Base-by-base conservation (phyloP, 2,113 vertebrate species). In the Balaenoptera acutorostrata region DNA sequence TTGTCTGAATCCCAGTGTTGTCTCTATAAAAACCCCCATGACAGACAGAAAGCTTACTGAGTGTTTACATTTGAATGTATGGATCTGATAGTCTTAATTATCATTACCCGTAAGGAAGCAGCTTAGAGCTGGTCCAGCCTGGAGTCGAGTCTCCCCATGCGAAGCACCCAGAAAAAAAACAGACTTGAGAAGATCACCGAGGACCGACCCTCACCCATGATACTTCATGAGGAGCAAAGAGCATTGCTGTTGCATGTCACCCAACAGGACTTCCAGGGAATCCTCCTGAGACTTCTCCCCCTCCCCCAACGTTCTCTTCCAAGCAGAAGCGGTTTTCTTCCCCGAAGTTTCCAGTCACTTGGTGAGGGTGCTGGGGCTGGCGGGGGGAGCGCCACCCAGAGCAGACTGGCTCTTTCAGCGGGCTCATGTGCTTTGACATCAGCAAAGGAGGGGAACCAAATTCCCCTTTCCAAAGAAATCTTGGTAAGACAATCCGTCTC, bases 341-440 rank as follows among this genome's bases (percentile, higher is more conserved):
- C 46, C 13, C 7, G 13, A 18, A 36, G 7, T 69, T 59, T 78
- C 49, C 39, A 12, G 12, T 52, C 18, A 18, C 39, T 63, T 17
- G 13, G 41, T 39, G 29, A 55, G 52, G 15, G 52, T 6, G 52
- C 52, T 81, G 21, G 27, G 21, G 9, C 14, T 2, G 0, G n/a
- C n/a, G 36, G 21, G 1, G 0, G 1, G 8, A 31, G 23, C 0
- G 0, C 12, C 31, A 46, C 25, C n/a, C 12, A 1, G 13, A 1
- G 0, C 0, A 33, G 46, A 57, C 1, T 31, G 36, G 59, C 5
- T 77, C 46, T 66, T 31, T 57, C 59, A 66, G 18, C 8, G 21
- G 49, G 46, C 27, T 69, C n/a, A 8, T 0, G 9, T 33, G 39
- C 59, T 57, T 46, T 13, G 23, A 20, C 49, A 31, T 31, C 18